phyloP scores from a whole-genome alignment of 2,113 vertebrate genomes.

The Solea senegalensis region DNA sequence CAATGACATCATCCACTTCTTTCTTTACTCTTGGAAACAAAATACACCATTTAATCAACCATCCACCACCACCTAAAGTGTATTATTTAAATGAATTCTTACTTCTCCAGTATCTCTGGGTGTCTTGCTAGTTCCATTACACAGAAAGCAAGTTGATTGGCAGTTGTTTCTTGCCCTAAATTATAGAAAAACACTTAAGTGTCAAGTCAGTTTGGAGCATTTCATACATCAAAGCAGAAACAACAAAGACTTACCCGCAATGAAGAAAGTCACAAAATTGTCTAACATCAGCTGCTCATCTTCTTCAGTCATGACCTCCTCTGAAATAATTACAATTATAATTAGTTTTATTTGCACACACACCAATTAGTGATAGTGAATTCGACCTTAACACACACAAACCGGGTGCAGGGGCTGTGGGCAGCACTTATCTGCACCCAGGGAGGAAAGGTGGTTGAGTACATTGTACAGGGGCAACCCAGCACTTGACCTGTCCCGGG shows the following conservation, averaged over 20 bases:
- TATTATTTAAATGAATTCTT: not conserved
- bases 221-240: not conserved
- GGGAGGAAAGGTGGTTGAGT: too few relatives aligned
- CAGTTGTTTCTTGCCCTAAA: constrained; percentile 92
- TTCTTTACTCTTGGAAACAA: constrained; percentile 79
- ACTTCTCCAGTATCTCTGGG: constrained; percentile 89
- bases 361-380: too few relatives aligned
- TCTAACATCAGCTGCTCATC: constrained; percentile 90
- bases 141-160: constrained; percentile 88
- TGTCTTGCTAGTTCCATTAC: constrained; percentile 88
- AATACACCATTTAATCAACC: not conserved
- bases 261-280: constrained; percentile 93
- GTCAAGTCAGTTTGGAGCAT: not conserved
- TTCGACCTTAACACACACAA: too few relatives aligned
- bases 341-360: too few relatives aligned
- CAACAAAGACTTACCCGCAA: constrained; percentile 83
- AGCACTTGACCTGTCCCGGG: too few relatives aligned
- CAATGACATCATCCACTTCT: constrained; percentile 90
- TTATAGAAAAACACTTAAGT: not conserved
- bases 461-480: too few relatives aligned
- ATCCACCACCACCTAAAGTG: fast-evolving
- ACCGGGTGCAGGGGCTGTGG: too few relatives aligned
- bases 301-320: constrained; percentile 78
- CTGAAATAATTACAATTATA: constrained; percentile 61
- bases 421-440: too few relatives aligned